A percentile compares a stretch with the other conserved stretches of the same genome.
phyloP scores from a whole-genome alignment of 2,888 invertebrate species.

The Cataglyphis altisquamis region DNA sequence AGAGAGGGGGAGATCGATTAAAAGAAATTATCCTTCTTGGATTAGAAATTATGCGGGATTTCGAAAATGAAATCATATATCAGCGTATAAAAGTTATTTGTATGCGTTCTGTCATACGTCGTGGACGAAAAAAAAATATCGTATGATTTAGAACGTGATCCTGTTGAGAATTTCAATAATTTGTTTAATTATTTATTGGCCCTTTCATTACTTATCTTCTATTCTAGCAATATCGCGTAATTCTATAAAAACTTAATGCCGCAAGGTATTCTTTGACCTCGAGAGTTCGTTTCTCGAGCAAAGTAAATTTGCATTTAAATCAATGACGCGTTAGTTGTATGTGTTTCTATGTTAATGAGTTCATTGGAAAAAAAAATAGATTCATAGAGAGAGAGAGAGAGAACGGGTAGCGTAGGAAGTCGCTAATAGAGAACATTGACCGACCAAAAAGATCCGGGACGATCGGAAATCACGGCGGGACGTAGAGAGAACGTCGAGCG shows the following conservation, averaged over 20 bases:
- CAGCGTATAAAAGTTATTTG: not conserved
- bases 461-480: conserved; percentile 53
- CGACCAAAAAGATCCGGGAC: conserved; percentile 32
- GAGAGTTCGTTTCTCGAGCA: conserved; percentile 5
- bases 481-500: conserved; percentile 14
- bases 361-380: conserved; percentile 24
- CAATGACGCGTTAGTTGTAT: conserved; percentile 18
- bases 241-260: not conserved
- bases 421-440: conserved; percentile 51
- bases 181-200: not conserved
- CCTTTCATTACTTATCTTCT: not conserved
- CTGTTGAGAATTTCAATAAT: conserved; percentile 1
- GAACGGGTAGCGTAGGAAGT: conserved; percentile 24
- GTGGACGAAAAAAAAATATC: not conserved
- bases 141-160: not conserved
- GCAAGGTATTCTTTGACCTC: conserved; percentile 11
- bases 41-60: conserved; percentile 33
- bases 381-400: not conserved
- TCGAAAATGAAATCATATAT: not conserved
- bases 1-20: not conserved
- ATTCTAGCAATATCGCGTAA: not conserved
- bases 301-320: conserved; percentile 37
- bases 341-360: conserved; percentile 38
- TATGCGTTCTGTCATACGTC: not conserved
- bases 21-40: conserved; percentile 15